Percentiles rank a stretch among this genome's conserved stretches.
Conservation (phyloP, 2,113 vertebrate genomes). For the Caloenas nicobarica region DNA sequence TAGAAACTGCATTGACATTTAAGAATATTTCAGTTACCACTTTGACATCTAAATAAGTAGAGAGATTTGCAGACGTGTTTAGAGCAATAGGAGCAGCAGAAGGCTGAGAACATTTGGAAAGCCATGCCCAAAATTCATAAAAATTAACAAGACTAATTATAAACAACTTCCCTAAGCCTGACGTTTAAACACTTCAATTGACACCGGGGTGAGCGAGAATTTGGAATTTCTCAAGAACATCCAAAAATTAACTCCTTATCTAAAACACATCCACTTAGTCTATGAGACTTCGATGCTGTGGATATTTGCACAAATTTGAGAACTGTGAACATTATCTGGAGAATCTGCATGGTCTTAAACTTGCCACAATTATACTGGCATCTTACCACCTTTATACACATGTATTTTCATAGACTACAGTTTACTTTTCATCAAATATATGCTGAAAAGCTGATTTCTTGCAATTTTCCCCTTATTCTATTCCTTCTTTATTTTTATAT, state of each 20-base stretch:
- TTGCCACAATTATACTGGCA: background rate
- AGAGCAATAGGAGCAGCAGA: conserved; percentile 45
- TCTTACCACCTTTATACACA: background rate
- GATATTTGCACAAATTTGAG: background rate
- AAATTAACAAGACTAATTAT: conserved; percentile 55
- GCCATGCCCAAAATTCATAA: background rate
- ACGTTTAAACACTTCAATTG: background rate
- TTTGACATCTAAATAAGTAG: conserved; percentile 48
- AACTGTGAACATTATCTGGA: background rate
- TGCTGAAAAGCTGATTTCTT: background rate
- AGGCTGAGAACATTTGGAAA: conserved; percentile 55
- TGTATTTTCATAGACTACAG: background rate
- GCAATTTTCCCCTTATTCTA: background rate
- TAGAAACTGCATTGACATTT: conserved; percentile 39
- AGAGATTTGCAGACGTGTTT: background rate
- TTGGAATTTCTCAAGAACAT: background rate
- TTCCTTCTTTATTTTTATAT: background rate
- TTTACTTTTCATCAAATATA: background rate
- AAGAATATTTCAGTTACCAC: conserved; percentile 32
- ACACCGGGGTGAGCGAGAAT: background rate
- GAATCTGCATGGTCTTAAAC: background rate
- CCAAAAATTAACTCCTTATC: background rate
- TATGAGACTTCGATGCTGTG: fast-evolving
- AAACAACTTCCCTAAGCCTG: background rate
- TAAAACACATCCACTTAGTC: background rate